Evolutionary conservation across 2,888 invertebrate species (phyloP).

Genomic region (Heteromyza rotundicornis): DNA sequence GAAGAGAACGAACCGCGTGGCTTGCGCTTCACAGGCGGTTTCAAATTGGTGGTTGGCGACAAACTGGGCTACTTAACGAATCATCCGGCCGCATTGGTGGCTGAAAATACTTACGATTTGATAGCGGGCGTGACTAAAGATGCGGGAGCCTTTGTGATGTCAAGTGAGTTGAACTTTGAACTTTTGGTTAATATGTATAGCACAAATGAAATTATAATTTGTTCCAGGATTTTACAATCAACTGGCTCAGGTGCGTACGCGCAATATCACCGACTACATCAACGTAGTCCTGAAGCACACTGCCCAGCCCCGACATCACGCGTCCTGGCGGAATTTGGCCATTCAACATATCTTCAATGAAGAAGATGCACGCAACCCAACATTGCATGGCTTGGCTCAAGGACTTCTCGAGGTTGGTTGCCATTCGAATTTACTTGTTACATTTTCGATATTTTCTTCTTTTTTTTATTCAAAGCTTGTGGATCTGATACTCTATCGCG

Average conservation of each 20-base stretch:
- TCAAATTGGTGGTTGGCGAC: slow-evolving; percentile 56
- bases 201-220: not conserved
- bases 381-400: slow-evolving; percentile 36
- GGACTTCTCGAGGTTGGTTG: slow-evolving; percentile 50
- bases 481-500: slow-evolving; percentile 56
- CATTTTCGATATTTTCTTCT: not conserved
- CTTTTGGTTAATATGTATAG: too few relatives aligned
- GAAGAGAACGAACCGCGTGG: slow-evolving; percentile 48
- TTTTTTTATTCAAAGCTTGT: slow-evolving; percentile 37
- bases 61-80: slow-evolving; percentile 49
- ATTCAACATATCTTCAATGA: slow-evolving; percentile 48
- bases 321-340: slow-evolving; percentile 51
- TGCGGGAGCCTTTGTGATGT: slow-evolving; percentile 63
- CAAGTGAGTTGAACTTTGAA: slow-evolving; percentile 54
- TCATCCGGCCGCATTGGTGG: slow-evolving; percentile 49
- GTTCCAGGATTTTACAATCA: slow-evolving; percentile 50
- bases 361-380: slow-evolving; percentile 39
- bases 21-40: slow-evolving; percentile 47
- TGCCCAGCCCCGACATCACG: slow-evolving; percentile 44
- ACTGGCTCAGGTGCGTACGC: slow-evolving; percentile 39
- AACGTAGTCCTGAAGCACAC: slow-evolving; percentile 52
- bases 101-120: slow-evolving; percentile 51
- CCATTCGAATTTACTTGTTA: not conserved
- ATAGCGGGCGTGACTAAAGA: slow-evolving; percentile 64
- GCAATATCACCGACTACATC: slow-evolving; percentile 54